Conservation (phyloP, 2,113 vertebrate species). For the Lamprotornis superbus region DNA sequence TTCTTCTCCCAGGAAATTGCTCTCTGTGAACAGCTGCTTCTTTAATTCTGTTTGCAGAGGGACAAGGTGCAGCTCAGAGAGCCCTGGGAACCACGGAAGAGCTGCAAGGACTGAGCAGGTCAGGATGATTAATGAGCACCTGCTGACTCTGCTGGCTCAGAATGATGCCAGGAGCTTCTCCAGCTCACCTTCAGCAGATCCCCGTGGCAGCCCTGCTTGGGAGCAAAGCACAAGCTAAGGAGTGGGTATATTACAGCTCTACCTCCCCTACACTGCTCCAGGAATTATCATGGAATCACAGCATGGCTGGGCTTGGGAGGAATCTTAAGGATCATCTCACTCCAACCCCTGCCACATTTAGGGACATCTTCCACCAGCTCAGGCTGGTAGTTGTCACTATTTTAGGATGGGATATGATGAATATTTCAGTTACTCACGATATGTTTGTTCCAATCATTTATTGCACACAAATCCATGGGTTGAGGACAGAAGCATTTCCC, state of each 20-base stretch:
- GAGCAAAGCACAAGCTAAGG: not conserved
- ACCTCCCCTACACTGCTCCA: not conserved
- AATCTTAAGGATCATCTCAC: not conserved
- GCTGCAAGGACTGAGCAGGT: not conserved
- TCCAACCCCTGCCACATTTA: not conserved
- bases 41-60: not conserved
- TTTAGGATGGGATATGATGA: not conserved
- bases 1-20: not conserved
- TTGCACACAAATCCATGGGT: not conserved
- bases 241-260: not conserved
- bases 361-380: not conserved
- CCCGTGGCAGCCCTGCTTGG: not conserved
- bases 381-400: not conserved
- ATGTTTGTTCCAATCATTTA: not conserved
- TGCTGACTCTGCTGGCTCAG: not conserved
- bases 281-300: not conserved
- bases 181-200: not conserved
- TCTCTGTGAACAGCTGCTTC: not conserved
- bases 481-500: not conserved
- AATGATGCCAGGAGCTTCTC: not conserved
- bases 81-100: not conserved
- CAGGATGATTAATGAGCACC: not conserved
- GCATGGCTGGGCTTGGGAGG: not conserved
- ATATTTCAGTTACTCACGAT: not conserved
- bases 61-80: not conserved